Evolutionary conservation across 2,113 vertebrate genomes (phyloP), one percentile per base, ranked within the genome.

Genomic region (Potamarius usumacintae): DNA sequence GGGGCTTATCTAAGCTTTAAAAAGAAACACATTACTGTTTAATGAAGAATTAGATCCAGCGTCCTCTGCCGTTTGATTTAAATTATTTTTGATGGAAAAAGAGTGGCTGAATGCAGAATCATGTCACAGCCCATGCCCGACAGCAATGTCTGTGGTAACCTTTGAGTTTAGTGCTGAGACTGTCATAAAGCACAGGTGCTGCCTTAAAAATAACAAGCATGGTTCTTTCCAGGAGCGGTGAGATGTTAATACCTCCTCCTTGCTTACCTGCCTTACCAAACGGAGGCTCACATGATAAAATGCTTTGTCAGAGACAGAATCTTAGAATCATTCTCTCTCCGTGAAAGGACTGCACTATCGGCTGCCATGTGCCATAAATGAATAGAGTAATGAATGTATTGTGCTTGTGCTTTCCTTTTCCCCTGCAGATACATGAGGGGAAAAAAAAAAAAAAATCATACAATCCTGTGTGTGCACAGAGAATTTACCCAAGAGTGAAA

Each of bases 11-110:
- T 53, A 18, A 58, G 58, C 55, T 76, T 63, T 62, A 82, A 34
- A 85, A 15, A 74, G 22, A 14, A 80, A 85, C 25, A 22, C 48
- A 25, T 88, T 87, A 89, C 83, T 83, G 82, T 88, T 88, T 89
- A 90, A 90, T 88, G 86, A 88, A 52, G 78, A 89, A 86, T 84
- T 89, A 78, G 82, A 57, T 42, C 42, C 78, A 85, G 85, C 77
- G 69, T 82, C 42, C 67, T 82, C 58, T 82, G 67, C 85, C 48
- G 85, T 55, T 81, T 85, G 81, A 88, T 86, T 90, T 87, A 1
- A 85, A 87, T 83, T 77, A n/a, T 89, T 87, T 79, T 27, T 82
- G 77, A 63, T 86, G 69, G 42, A 42, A 42, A 55, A 84, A 80
- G 65, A 81, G 14, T 17, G 18, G 34, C 30, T 0, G 55, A 82